Base-by-base conservation (phyloP, 2,113 vertebrate species). In the Synodontis membranacea region DNA sequence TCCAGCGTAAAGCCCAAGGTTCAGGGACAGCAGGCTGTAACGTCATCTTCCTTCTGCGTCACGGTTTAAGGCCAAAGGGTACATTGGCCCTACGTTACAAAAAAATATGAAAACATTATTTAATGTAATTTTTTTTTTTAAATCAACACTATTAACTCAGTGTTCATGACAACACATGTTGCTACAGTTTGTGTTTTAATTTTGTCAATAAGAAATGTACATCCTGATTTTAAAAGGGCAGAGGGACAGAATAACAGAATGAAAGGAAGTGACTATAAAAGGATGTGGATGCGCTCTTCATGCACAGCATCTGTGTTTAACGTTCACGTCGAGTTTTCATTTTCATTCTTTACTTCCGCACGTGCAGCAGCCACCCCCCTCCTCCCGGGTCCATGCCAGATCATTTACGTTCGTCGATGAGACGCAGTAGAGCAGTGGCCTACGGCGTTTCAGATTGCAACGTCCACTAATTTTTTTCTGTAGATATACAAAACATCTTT, bases 61-160 rank as follows among this genome's bases (percentile, higher is more conserved):
- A 89, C 90, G 88, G 86, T 92, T 93, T 93, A 93, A 93, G 92
- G 93, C 92, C 91, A 89, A 88, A 89, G 54, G 91, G 88, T 90
- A 87, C 87, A 68, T 90, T 4, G 87, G 88, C 88, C 74, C 86
- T 85, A 90, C 79, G 50, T 75, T 17, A 82, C 58, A 74, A 56
- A 48, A 80, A 74, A 75, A 44, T 17, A 58, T 81, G 85, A 80
- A 83, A 56, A 79, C 31, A 46, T 87, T 0, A 78, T 64, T 68
- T 68, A 14, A 66, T 31, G 12, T 66, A 7, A 70, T 23, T 1
- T 50, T 50, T 50, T 50, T 50, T 48, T 48, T 58, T 37, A 21
- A 34, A 76, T 25, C 88, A 86, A 80, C 56, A 68, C 75, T 7
- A 81, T 86, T 76, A 83, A 81, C 66, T 80, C 17, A 46, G 79